Base-by-base conservation (phyloP, 2,113 vertebrate species). In the Gavia stellata region DNA sequence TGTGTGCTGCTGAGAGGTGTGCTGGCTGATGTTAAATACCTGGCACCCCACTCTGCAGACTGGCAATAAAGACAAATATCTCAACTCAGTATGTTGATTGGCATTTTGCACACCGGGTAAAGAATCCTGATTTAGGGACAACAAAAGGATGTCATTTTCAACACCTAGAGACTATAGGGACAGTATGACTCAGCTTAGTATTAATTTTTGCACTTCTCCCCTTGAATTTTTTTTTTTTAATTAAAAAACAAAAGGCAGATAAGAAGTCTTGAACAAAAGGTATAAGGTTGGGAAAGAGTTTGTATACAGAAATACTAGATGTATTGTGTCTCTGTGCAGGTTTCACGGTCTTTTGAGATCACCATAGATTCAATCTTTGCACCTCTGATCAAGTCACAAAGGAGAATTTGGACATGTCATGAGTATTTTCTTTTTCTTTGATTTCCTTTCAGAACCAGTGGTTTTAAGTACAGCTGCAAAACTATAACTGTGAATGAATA, bases 311-410 rank as follows among this genome's bases (percentile, higher is more conserved):
- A 72, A 47, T 65, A 28, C 5, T 17, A 15, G 16, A 24, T 53
- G 1, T 24, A 33, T 28, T 77, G 15, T 49, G 18, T 38, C 14
- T 71, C n/a, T 78, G 7, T 77, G 10, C 3, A 38, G 2, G 3
- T 87, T 65, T 86, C 9, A 1, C 49, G 7, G 2, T 40, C 26
- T 73, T 58, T 62, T 55, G 31, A 91, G 62, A 42, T 52, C 21
- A 55, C 4, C 0, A 0, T 34, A 23, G 0, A 0, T 84, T 80
- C 16, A 26, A 31, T 38, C 50, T 55, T 56, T 44, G 17, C 14
- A 65, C 2, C 6, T n/a, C 26, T 62, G 36, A 61, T 66, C 6
- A 83, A 81, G 12, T 65, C 49, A 81, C 14, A 50, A 44, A 36
- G 36, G 24, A 72, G 14, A 72, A 63, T 83, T 34, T 80, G 21